Conservation (phyloP, 1,140 invertebrate species). For the Lepidurus packardi region DNA sequence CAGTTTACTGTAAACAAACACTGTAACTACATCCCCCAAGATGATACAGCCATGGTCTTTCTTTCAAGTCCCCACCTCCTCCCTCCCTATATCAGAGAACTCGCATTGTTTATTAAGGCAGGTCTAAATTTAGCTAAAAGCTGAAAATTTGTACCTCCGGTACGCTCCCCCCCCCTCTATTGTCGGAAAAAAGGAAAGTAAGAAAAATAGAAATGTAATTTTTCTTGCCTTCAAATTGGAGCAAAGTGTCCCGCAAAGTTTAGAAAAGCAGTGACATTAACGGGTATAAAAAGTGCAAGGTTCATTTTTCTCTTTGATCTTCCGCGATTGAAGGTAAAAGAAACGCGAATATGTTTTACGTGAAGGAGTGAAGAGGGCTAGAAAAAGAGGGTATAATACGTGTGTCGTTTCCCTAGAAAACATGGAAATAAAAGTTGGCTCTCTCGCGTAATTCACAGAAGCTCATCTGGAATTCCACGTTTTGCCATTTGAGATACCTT, state of each 20-base stretch:
- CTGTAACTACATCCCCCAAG: background rate
- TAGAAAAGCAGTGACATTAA: background rate
- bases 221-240: background rate
- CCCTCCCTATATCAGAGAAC: background rate
- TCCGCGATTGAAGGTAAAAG: no score
- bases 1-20: slow-evolving; percentile 14
- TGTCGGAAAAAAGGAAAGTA: background rate
- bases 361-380: no score
- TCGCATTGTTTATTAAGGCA: background rate
- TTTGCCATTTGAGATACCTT: no score
- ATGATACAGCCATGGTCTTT: background rate
- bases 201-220: background rate
- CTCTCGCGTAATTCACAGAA: no score
- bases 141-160: background rate
- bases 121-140: slow-evolving; percentile 6
- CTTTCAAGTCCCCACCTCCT: background rate
- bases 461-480: no score
- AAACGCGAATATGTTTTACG: no score
- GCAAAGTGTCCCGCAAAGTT: background rate
- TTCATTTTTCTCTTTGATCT: no score
- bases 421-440: no score
- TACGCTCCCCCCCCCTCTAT: slow-evolving; percentile 27
- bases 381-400: no score
- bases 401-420: no score
- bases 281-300: no score